These are phyloP conservation scores for Bufotes viridis DNA, from an alignment of 2,797 vertebrate species.

Conservation along the genomic window DNA sequence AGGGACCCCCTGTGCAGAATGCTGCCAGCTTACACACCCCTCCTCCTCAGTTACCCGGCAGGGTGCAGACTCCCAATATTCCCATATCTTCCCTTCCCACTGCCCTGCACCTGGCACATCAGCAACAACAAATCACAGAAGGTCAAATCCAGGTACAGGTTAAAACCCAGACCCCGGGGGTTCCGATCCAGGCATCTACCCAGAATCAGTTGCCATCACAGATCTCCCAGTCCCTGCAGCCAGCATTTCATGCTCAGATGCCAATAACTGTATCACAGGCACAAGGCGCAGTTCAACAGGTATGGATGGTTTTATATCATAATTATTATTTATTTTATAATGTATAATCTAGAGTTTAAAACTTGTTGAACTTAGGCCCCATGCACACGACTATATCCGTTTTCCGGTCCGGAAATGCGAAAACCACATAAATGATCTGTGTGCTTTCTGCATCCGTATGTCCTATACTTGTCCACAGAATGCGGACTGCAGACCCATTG, in stretches of 20 bases:
- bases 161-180: conserved; percentile 76
- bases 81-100: conserved; percentile 77
- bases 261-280: conserved; percentile 73
- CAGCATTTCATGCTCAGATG: conserved; percentile 81
- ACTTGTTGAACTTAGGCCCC: too few species aligned
- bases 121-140: conserved; percentile 79
- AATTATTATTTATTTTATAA: too few species aligned
- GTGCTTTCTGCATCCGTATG: too few species aligned
- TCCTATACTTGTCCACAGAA: too few species aligned
- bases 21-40: conserved; percentile 90
- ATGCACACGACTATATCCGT: too few species aligned
- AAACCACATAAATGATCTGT: too few species aligned
- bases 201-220: conserved; percentile 80
- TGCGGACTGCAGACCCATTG: too few species aligned
- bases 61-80: conserved; percentile 77
- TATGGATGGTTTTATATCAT: conserved; percentile 37
- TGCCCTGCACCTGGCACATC: conserved; percentile 79
- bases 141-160: conserved; percentile 75
- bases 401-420: too few species aligned
- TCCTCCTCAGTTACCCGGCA: conserved; percentile 82
- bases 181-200: conserved; percentile 70
- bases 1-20: conserved; percentile 91
- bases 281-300: conserved; percentile 77
- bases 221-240: conserved; percentile 83
- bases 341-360: too few species aligned